These are phyloP conservation scores for Caenorhabditis imperialis DNA, from an alignment of 2,888 invertebrate genomes.

Conservation along the genomic window DNA sequence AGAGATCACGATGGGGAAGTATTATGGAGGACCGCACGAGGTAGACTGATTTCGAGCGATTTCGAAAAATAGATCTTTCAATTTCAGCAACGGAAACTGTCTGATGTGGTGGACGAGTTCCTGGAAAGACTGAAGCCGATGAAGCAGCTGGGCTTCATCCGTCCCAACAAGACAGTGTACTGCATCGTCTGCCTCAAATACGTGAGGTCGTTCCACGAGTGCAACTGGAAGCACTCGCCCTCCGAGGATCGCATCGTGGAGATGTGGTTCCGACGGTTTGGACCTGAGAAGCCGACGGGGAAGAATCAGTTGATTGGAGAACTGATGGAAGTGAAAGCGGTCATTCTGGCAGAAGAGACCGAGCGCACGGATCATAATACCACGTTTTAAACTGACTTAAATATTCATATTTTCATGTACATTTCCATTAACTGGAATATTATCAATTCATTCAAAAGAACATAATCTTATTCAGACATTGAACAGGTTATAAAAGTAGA, in stretches of 20 bases:
- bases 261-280: slow-evolving; percentile 34
- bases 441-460: too few species aligned
- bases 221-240: slow-evolving; percentile 34
- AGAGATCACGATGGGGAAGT: too few species aligned
- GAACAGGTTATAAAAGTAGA: too few species aligned
- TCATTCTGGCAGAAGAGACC: slow-evolving; percentile 8
- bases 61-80: too few species aligned
- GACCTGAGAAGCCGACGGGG: slow-evolving; percentile 8
- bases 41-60: too few species aligned
- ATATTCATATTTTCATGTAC: too few species aligned
- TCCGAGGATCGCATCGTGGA: slow-evolving; percentile 24
- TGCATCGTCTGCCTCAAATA: slow-evolving; percentile 36
- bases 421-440: too few species aligned
- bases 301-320: slow-evolving; percentile 26
- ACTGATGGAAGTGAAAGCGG: slow-evolving; percentile 6
- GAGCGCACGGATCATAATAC: neutral
- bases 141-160: slow-evolving; percentile 36
- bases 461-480: too few species aligned
- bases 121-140: slow-evolving; percentile 17
- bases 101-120: slow-evolving; percentile 24
- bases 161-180: slow-evolving; percentile 7
- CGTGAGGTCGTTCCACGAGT: slow-evolving; percentile 21
- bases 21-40: too few species aligned
- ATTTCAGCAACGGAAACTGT: neutral
- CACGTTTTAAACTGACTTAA: too few species aligned